Conservation (phyloP, 37 sponge, comb jelly and placozoan genomes). For the Ianthella basta region DNA sequence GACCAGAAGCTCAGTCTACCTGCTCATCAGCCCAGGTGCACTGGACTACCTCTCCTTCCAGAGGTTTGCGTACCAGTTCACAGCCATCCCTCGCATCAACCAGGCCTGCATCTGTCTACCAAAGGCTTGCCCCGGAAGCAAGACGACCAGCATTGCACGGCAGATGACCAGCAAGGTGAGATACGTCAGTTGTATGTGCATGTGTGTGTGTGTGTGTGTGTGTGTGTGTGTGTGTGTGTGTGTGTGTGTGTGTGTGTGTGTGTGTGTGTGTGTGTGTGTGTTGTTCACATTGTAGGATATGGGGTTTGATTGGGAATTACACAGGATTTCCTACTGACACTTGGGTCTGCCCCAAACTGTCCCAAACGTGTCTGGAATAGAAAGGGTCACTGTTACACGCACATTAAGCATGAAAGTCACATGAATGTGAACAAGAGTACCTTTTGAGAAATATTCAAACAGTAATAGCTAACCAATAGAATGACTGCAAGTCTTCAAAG, state of each 20-base stretch:
- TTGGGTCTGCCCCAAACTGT: too few relatives aligned
- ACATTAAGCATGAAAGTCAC: too few relatives aligned
- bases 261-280: neutral
- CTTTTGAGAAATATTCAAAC: too few relatives aligned
- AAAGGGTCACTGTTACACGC: too few relatives aligned
- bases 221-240: neutral
- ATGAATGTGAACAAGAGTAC: too few relatives aligned
- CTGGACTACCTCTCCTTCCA: conserved; percentile 32
- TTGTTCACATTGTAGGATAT: too few relatives aligned
- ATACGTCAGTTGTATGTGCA: neutral
- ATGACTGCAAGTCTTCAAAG: too few relatives aligned
- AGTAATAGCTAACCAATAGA: too few relatives aligned
- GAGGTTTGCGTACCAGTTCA: neutral
- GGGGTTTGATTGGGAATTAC: too few relatives aligned
- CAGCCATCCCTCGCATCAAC: conserved; percentile 29
- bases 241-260: neutral
- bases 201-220: neutral
- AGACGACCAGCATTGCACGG: neutral
- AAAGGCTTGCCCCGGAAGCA: neutral
- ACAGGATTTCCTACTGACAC: too few relatives aligned
- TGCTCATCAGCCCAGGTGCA: conserved; percentile 9
- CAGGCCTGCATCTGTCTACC: conserved; percentile 17
- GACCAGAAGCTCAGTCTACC: conserved; percentile 30
- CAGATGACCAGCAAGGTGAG: conserved; percentile 15
- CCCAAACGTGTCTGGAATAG: too few relatives aligned